A percentile compares a stretch with the other conserved stretches of the same genome.
phyloP scores from a whole-genome alignment of 2,797 vertebrate genomes.

The Diplodus puntazzo region DNA sequence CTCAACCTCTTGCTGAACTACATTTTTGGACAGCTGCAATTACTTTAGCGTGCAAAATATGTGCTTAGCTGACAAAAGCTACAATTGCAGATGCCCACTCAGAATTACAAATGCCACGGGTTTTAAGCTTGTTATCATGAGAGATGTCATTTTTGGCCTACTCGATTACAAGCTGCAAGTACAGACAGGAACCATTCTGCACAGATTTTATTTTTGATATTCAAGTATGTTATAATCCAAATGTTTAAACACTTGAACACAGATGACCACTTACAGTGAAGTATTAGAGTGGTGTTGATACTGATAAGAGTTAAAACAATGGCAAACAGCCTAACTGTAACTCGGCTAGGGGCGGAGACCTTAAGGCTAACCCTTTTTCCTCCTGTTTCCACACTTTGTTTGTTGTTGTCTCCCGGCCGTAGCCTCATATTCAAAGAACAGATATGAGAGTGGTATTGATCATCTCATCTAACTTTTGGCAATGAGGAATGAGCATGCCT shows the following conservation, averaged over 20 bases:
- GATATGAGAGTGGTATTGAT: not conserved
- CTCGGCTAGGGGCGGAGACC: not conserved
- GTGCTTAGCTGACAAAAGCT: not conserved
- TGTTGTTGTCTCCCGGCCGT: not conserved
- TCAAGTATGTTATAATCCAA: conserved; percentile 24
- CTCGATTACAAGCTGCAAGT: conserved; percentile 15
- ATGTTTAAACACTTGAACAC: not conserved
- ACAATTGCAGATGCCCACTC: not conserved
- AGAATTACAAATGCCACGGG: not conserved
- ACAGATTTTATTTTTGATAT: conserved; percentile 1
- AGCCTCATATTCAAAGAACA: no score
- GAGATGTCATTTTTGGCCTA: not conserved
- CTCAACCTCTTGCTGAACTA: conserved; percentile 1
- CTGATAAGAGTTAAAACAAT: not conserved
- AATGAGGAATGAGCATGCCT: not conserved
- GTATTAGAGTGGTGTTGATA: not conserved
- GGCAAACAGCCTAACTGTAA: not conserved
- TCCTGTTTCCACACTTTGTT: not conserved
- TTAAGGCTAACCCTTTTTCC: not conserved
- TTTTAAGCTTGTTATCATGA: not conserved
- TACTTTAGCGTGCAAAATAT: not conserved
- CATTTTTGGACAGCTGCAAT: conserved; percentile 1
- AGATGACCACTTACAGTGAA: not conserved
- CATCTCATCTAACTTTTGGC: not conserved
- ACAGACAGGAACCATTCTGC: not conserved